A percentile compares a stretch with the other conserved stretches of the same genome.
phyloP scores from a whole-genome alignment of 92 coral and sea anemone genomes.

The Zoanthus solanderi region DNA sequence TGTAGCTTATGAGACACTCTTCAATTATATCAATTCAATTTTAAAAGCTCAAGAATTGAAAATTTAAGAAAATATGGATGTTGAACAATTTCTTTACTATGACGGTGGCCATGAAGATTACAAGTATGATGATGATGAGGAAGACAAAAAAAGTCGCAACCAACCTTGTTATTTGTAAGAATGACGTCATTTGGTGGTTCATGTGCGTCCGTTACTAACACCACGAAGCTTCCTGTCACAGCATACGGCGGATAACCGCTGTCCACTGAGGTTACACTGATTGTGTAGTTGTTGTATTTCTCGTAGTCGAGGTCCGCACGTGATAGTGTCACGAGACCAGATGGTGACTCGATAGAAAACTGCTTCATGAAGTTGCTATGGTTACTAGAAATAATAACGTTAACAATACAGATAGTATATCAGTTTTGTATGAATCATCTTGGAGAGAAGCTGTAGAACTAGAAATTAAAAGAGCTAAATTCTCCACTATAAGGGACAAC shows the following conservation, averaged over 20 bases:
- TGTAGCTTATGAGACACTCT: too few relatives aligned
- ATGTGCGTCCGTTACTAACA: slow-evolving; percentile 79
- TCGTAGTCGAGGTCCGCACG: slow-evolving; percentile 80
- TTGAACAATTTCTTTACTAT: too few relatives aligned
- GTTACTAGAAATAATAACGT: slow-evolving; percentile 17
- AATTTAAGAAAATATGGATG: too few relatives aligned
- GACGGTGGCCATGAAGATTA: not conserved
- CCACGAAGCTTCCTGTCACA: slow-evolving; percentile 72
- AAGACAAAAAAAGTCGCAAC: not conserved
- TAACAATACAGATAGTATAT: not conserved
- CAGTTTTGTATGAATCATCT: not conserved
- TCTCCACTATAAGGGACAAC: too few relatives aligned
- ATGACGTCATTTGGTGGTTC: slow-evolving; percentile 83
- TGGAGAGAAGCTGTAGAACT: not conserved
- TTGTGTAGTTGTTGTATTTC: slow-evolving; percentile 64
- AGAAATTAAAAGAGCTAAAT: too few relatives aligned
- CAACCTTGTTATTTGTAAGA: slow-evolving; percentile 69
- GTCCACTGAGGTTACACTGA: slow-evolving; percentile 79
- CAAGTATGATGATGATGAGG: not conserved
- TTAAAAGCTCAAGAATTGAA: too few relatives aligned
- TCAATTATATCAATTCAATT: too few relatives aligned
- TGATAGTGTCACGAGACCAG: slow-evolving; percentile 70
- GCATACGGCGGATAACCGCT: slow-evolving; percentile 88
- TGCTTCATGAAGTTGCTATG: slow-evolving; percentile 53
- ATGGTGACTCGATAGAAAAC: slow-evolving; percentile 74